These are phyloP conservation scores for Cheilosia vernalis DNA, from an alignment of 2,888 invertebrate species.

Conservation along the genomic window DNA sequence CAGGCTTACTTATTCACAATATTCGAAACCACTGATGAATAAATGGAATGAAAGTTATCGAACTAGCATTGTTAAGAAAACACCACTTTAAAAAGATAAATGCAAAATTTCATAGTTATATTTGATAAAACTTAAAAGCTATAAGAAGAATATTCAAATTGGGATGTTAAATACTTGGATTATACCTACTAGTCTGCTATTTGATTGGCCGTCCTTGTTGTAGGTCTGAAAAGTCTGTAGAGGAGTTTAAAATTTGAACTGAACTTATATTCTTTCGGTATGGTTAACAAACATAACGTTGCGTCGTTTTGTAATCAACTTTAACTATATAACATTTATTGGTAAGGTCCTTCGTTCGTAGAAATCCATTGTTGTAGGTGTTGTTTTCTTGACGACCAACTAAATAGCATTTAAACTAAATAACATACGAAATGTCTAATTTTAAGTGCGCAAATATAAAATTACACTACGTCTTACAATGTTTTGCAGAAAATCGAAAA, in stretches of 20 bases:
- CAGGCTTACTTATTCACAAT: no score
- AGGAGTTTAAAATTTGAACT: no score
- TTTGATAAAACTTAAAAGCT: constrained; percentile 14
- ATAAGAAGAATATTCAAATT: neutral
- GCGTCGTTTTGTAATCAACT: no score
- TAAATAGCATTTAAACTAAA: neutral
- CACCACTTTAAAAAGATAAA: constrained; percentile 14
- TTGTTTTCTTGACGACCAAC: neutral
- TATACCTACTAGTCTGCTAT: neutral
- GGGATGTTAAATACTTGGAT: neutral
- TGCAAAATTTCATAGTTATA: constrained; percentile 41
- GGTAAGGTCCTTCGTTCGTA: no score
- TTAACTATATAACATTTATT: no score
- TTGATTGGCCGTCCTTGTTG: no score
- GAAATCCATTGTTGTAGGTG: no score
- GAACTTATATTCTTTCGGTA: no score
- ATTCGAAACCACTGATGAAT: no score
- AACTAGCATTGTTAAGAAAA: neutral
- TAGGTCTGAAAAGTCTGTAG: no score
- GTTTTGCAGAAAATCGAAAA: neutral
- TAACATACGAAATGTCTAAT: neutral
- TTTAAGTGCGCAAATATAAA: constrained; percentile 1
- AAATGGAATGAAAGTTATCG: no score
- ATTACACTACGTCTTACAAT: neutral
- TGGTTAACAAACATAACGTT: no score